Conservation (phyloP, 1,140 invertebrate genomes). For the Monochamus saltuarius region DNA sequence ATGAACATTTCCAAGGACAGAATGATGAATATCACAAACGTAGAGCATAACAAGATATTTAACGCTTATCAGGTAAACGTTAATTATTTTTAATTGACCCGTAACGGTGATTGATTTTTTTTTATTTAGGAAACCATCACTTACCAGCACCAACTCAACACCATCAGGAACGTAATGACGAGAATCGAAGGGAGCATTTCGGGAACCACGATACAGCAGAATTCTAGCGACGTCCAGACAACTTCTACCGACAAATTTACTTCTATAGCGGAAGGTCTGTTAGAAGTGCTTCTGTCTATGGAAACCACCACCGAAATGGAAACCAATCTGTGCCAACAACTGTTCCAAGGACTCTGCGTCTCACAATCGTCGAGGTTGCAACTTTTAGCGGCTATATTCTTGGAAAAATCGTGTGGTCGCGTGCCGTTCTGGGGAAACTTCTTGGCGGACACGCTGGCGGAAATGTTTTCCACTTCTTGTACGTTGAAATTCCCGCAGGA, state of each 20-base stretch:
- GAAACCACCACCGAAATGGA: constrained; percentile 66
- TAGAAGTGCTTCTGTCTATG: constrained; percentile 75
- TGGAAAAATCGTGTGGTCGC: constrained; percentile 76
- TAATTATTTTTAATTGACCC: background rate
- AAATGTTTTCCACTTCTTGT: constrained; percentile 77
- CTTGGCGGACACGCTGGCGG: constrained; percentile 75
- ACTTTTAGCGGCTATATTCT: constrained; percentile 70
- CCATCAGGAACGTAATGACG: constrained; percentile 70
- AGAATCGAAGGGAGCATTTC: constrained; percentile 58
- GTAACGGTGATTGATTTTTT: background rate
- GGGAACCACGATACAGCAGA: constrained; percentile 8
- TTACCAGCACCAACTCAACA: constrained; percentile 78
- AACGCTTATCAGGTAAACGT: constrained; percentile 72
- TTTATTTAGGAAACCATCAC: constrained; percentile 69
- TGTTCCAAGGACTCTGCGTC: constrained; percentile 72
- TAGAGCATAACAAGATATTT: constrained; percentile 68
- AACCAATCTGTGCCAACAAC: constrained; percentile 62
- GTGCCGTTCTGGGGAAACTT: constrained; percentile 89
- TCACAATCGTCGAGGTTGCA: constrained; percentile 60
- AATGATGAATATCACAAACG: constrained; percentile 58
- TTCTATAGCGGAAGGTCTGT: constrained; percentile 74
- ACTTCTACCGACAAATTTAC: constrained; percentile 74
- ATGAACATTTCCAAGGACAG: constrained; percentile 63
- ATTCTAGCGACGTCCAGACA: constrained; percentile 55
- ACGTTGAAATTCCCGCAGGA: constrained; percentile 81